Evolutionary conservation across 1,140 invertebrate genomes (phyloP), one percentile per base, ranked within the genome.

Genomic region (Hylyphantes graminicola): DNA sequence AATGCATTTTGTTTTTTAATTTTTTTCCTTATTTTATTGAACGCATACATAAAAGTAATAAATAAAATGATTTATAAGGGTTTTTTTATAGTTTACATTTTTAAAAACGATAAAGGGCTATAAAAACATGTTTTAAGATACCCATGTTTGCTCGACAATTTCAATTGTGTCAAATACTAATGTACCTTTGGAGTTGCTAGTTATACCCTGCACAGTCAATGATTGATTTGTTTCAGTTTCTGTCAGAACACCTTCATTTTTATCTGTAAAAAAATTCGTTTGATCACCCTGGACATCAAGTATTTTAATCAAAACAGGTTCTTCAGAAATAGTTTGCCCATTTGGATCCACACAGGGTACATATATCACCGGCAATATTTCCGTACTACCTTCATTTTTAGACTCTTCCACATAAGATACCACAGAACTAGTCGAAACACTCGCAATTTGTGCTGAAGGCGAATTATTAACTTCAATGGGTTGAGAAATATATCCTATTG

Each of bases 281-380:
- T 53, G 50, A 17, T 73, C 50, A 17, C 35, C 15, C 21, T 50
- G 61, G 6, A 55, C 48, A 63, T 82, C 80, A 65, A 83, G n/a
- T 15, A 83, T 83, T 74, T 83, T 74, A 53, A 83, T 83, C 11
- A 83, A 67, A 21, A 83, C 72, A 48, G 80, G 80, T 65, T 83
- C 61, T 55, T 74, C 50, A 17, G 55, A 61, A 75, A 72, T 65
- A 54, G 61, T 57, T 48, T 74, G 64, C 17, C 11, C 51, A 35
- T 74, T n/a, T 35, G 59, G 35, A 35, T 35, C 7, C 10, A 63
- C 48, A 51, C 63, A 63, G 13, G 68, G 59, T 70, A 53, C 15
- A 7, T 50, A 73, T 13, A 53, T 21, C 8, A 64, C 57, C 8
- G 59, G 55, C n/a, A 53, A 35, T 55, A n/a, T 19, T 50, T 78